Conservation (phyloP, 2,113 vertebrate species). For the Synodontis membranacea region DNA sequence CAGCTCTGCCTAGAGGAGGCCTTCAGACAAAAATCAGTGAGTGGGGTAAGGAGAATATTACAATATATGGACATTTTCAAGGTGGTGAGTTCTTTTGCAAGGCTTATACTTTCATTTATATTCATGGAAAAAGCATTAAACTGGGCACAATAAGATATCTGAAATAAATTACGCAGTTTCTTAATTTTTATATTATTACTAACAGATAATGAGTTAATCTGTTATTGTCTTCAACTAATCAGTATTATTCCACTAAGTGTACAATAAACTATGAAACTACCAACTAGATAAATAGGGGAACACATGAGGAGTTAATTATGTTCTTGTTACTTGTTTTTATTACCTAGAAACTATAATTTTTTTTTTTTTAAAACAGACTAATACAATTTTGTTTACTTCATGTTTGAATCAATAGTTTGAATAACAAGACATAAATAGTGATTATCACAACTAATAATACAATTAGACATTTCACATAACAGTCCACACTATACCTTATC, state of each 20-base stretch:
- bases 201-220: background rate
- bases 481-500: background rate
- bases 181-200: background rate
- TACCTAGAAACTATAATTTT: background rate
- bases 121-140: background rate
- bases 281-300: background rate
- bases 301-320: background rate
- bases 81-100: background rate
- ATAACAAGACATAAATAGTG: background rate
- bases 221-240: background rate
- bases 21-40: background rate
- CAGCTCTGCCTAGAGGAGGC: background rate
- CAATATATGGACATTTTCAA: background rate
- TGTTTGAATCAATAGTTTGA: background rate
- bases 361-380: no score
- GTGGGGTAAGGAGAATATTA: background rate
- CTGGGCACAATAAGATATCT: background rate
- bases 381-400: background rate
- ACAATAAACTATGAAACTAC: background rate
- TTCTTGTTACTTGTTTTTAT: background rate
- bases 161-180: background rate
- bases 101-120: background rate
- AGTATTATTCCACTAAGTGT: background rate
- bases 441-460: background rate
- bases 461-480: background rate